phyloP scores from a whole-genome alignment of 2,113 vertebrate genomes.

The Lophotis ruficrista region DNA sequence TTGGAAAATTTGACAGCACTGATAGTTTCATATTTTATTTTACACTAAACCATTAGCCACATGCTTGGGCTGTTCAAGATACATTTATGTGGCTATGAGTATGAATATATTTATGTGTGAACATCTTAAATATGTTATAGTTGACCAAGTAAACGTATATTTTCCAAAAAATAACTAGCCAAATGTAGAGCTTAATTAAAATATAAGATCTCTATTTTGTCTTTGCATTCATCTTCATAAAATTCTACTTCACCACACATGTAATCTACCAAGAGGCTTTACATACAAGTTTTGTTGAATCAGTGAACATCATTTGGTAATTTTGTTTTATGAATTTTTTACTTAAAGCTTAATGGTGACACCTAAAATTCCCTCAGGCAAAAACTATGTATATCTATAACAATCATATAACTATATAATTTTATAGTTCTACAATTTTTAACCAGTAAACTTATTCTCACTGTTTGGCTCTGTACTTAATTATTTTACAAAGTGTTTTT shows the following conservation, averaged over 20 bases:
- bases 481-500: not conserved
- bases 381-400: not conserved
- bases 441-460: not conserved
- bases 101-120: not conserved
- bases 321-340: not conserved
- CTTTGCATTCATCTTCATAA: not conserved
- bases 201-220: not conserved
- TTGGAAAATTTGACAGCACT: not conserved
- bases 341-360: not conserved
- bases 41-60: not conserved
- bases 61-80: not conserved
- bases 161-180: fast-evolving
- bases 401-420: not conserved
- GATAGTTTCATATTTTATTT: not conserved
- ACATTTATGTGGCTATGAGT: not conserved
- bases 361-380: not conserved
- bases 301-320: not conserved
- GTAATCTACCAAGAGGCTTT: not conserved
- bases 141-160: not conserved
- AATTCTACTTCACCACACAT: not conserved
- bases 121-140: not conserved
- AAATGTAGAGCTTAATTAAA: not conserved
- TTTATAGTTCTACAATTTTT: not conserved
- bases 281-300: not conserved
- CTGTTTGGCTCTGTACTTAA: not conserved